A percentile compares a stretch with the other conserved stretches of the same genome.
Conservation (phyloP, 2,797 vertebrate genomes). For the Enteromius thamalakanensis region DNA sequence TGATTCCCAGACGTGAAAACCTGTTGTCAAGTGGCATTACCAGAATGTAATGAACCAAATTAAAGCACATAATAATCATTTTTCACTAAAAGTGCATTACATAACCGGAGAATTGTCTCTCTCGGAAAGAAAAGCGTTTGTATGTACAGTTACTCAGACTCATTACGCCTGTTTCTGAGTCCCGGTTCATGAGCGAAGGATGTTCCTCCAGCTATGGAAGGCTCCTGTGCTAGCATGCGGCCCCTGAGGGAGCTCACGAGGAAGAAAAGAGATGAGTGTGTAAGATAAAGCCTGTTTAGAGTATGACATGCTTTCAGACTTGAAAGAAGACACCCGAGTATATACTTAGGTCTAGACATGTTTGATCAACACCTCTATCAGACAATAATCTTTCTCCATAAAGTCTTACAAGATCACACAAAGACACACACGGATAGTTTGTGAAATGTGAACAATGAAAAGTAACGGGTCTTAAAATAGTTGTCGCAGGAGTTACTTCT, state of each 20-base stretch:
- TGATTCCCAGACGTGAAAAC: not conserved
- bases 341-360: slow-evolving; percentile 71
- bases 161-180: slow-evolving; percentile 22
- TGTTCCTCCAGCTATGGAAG: slow-evolving; percentile 35
- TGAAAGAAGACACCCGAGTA: slow-evolving; percentile 73
- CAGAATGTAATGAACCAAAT: slow-evolving; percentile 12
- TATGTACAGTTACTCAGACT: not conserved
- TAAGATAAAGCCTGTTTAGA: slow-evolving; percentile 76
- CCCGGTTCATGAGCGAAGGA: slow-evolving; percentile 9
- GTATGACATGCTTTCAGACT: slow-evolving; percentile 72
- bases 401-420: slow-evolving; percentile 37
- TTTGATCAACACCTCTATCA: slow-evolving; percentile 69
- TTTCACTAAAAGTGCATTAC: not conserved
- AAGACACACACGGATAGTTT: slow-evolving; percentile 11
- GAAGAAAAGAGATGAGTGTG: slow-evolving; percentile 76
- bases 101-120: not conserved
- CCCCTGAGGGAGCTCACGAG: slow-evolving; percentile 71
- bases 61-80: not conserved
- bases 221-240: slow-evolving; percentile 76
- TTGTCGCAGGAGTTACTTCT: not conserved
- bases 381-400: slow-evolving; percentile 50
- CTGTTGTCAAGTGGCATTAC: not conserved
- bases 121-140: not conserved
- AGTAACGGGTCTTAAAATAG: not conserved
- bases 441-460: not conserved